Conservation (phyloP, 2,113 vertebrate genomes). For the Bubalus kerabau region DNA sequence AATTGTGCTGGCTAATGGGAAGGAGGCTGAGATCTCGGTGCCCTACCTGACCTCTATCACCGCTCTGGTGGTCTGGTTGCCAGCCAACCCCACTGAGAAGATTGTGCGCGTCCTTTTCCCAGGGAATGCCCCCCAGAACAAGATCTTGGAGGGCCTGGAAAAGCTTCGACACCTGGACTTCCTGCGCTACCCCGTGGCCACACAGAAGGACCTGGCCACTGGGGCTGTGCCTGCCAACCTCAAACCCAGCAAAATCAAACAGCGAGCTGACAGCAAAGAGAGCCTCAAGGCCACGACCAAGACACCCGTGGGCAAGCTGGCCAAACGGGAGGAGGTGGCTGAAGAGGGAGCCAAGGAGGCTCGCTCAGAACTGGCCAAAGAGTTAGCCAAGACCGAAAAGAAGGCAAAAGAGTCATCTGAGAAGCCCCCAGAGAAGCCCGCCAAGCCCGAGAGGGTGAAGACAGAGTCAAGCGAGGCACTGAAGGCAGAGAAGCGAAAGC, state of each 20-base stretch:
- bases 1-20: slow-evolving; percentile 91
- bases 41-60: slow-evolving; percentile 98
- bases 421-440: slow-evolving; percentile 85
- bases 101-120: slow-evolving; percentile 97
- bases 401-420: slow-evolving; percentile 86
- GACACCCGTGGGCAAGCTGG: slow-evolving; percentile 83
- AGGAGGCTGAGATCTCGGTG: slow-evolving; percentile 98
- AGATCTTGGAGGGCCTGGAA: slow-evolving; percentile 97
- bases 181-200: slow-evolving; percentile 93
- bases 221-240: slow-evolving; percentile 85
- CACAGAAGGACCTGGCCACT: slow-evolving; percentile 92
- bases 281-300: slow-evolving; percentile 94
- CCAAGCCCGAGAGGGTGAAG: slow-evolving; percentile 85
- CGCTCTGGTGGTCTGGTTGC: slow-evolving; percentile 97
- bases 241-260: slow-evolving; percentile 95
- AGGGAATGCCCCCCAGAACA: slow-evolving; percentile 98
- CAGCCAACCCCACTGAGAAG: slow-evolving; percentile 94
- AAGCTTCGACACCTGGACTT: slow-evolving; percentile 97
- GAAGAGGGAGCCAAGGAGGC: slow-evolving; percentile 87
- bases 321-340: slow-evolving; percentile 86
- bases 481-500: slow-evolving; percentile 93
- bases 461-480: slow-evolving; percentile 81
- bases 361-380: slow-evolving; percentile 87
- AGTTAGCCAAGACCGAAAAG: slow-evolving; percentile 87
- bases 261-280: slow-evolving; percentile 95